Base-by-base conservation (phyloP, 2,888 invertebrate species). In the Drosophila gaucha region DNA sequence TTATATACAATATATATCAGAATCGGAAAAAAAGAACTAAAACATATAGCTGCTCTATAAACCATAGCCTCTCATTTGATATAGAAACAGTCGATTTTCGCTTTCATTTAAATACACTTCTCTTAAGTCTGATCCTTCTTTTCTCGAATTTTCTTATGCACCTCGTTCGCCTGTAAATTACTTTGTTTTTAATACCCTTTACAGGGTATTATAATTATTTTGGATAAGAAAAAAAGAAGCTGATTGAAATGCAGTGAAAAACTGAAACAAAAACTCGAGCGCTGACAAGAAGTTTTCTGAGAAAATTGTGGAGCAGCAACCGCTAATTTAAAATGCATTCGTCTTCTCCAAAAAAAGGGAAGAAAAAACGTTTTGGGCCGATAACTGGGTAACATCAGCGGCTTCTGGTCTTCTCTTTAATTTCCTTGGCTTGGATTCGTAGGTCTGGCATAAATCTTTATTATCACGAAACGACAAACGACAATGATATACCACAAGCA, bases 261-360 rank as follows among this genome's bases (percentile, higher is more conserved):
- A n/a, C n/a, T n/a, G n/a, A n/a, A n/a, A n/a, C n/a, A 49, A 36
- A 33, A 52, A 44, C 20, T 14, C 30, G 31, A n/a, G 12, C 16
- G 24, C 20, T 39, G 39, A 47, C 51, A 57, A 51, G 39, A 56
- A 57, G 56, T 56, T 60, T 72, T 70, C 64, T 8, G 18, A 41
- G 51, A 38, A 76, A 74, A 67, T 64, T 70, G 65, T 60, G 54
- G 54, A 39, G 46, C 50, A 54, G 66, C 57, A 74, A 67, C 64
- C 57, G 60, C 59, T 80, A 88, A 86, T 86, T 86, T 86, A 86
- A 86, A 88, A 84, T 78, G 73, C 86, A 86, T 86, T 76, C 75
- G 63, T 84, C 86, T 78, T 66, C 10, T 31, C n/a, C n/a, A n/a
- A 38, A 50, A 22, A 14, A 8, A 20, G 12, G 50, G 28, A 20